Conservation (phyloP, 2,113 vertebrate genomes). For the Otus sunia region DNA sequence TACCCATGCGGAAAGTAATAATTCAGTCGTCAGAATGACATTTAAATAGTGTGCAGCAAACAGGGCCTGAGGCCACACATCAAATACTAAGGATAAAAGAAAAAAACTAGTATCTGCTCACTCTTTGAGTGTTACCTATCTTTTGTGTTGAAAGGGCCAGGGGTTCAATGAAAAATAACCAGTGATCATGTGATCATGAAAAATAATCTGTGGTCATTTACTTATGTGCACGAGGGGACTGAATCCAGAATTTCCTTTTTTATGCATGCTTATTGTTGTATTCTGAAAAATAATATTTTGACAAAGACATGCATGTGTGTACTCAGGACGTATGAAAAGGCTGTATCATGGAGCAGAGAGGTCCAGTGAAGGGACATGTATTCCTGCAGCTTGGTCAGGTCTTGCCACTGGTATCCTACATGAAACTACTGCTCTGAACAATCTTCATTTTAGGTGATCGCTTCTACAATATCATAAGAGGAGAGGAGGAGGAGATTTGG, state of each 20-base stretch:
- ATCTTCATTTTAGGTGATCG: background rate
- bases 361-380: background rate
- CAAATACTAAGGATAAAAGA: background rate
- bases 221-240: background rate
- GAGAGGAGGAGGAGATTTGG: background rate
- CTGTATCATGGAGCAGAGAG: background rate
- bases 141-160: background rate
- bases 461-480: background rate
- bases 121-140: background rate
- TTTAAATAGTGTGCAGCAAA: constrained; percentile 46
- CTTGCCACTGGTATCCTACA: background rate
- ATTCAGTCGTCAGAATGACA: constrained; percentile 26
- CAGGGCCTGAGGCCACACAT: background rate
- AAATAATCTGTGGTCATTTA: background rate
- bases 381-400: background rate
- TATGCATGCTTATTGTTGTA: background rate
- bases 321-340: background rate
- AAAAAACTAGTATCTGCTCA: background rate
- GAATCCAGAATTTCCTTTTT: background rate
- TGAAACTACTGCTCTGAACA: background rate
- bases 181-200: background rate
- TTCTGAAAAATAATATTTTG: background rate
- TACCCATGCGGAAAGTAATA: constrained; percentile 7
- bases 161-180: background rate
- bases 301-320: background rate